Percentiles rank a stretch among this genome's conserved stretches.
These are phyloP conservation scores for Laspeyria flexula DNA, from an alignment of 2,888 invertebrate genomes.

Conservation along the genomic window DNA sequence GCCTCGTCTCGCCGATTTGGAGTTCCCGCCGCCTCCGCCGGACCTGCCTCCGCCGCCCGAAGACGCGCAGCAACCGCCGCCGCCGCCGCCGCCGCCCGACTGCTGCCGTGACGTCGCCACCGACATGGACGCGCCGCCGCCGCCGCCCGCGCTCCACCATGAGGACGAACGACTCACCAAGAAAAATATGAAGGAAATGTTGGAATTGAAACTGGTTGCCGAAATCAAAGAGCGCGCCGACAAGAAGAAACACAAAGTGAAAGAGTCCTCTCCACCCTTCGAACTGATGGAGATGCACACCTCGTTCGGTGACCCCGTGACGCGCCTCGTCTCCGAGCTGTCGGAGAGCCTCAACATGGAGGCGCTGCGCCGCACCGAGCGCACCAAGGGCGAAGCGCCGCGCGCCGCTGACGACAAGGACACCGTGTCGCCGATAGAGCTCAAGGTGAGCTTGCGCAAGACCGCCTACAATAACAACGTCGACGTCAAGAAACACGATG, in stretches of 20 bases:
- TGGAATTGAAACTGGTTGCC: conserved; percentile 92
- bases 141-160: conserved; percentile 78
- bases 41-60: conserved; percentile 93
- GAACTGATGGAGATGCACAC: conserved; percentile 54
- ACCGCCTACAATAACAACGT: conserved; percentile 61
- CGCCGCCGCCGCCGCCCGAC: conserved; percentile 82
- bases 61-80: conserved; percentile 77
- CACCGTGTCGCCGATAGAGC: conserved; percentile 73
- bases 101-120: conserved; percentile 88
- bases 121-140: conserved; percentile 54
- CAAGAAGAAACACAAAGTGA: conserved; percentile 85
- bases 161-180: conserved; percentile 62
- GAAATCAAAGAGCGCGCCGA: conserved; percentile 93
- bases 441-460: conserved; percentile 82
- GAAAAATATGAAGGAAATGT: conserved; percentile 92
- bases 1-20: conserved; percentile 92
- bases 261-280: conserved; percentile 81
- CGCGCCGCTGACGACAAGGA: conserved; percentile 53
- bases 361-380: conserved; percentile 59
- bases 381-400: conserved; percentile 52
- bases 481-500: conserved; percentile 53
- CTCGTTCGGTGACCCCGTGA: conserved; percentile 89
- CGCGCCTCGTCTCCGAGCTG: conserved; percentile 93
- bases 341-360: conserved; percentile 93
- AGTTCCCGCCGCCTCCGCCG: conserved; percentile 94